Conservation (phyloP, 2,888 invertebrate genomes). For the Drosophila histrio region DNA sequence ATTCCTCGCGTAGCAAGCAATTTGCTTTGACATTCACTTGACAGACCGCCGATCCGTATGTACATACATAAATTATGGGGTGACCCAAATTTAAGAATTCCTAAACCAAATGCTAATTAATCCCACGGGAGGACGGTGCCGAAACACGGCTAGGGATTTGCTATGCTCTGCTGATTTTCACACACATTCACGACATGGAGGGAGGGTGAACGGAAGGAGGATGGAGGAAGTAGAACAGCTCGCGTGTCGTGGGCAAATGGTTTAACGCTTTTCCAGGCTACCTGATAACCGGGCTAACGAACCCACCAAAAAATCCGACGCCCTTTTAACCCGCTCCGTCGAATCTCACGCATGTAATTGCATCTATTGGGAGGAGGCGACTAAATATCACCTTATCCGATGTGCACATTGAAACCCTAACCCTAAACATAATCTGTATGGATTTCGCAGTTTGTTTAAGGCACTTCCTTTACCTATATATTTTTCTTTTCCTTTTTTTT, state of each 20-base stretch:
- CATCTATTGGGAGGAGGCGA: slow-evolving; percentile 32
- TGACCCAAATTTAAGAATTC: slow-evolving; percentile 42
- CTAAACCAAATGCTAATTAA: slow-evolving; percentile 76
- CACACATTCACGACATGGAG: slow-evolving; percentile 42
- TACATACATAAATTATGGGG: slow-evolving; percentile 44
- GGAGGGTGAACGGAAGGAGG: background rate
- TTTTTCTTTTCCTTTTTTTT: background rate
- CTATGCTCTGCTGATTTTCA: slow-evolving; percentile 71
- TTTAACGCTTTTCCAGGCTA: slow-evolving; percentile 52
- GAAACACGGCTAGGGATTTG: slow-evolving; percentile 51
- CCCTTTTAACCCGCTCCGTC: slow-evolving; percentile 18
- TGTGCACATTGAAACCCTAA: slow-evolving; percentile 17
- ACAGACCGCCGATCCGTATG: slow-evolving; percentile 38
- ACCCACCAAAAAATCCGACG: slow-evolving; percentile 8
- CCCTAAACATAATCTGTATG: slow-evolving; percentile 50
- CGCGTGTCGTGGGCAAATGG: slow-evolving; percentile 48
- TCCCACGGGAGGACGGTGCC: slow-evolving; percentile 50
- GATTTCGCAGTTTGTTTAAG: slow-evolving; percentile 45
- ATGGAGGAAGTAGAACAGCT: slow-evolving; percentile 11
- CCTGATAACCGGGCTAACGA: slow-evolving; percentile 31
- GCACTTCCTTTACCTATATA: background rate
- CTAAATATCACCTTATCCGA: slow-evolving; percentile 48
- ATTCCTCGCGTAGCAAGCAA: slow-evolving; percentile 24
- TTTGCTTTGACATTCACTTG: slow-evolving; percentile 78
- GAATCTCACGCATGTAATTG: slow-evolving; percentile 78